A percentile compares a stretch with the other conserved stretches of the same genome.
Conservation (phyloP, 2,888 invertebrate genomes). For the Philereme vetulata region DNA sequence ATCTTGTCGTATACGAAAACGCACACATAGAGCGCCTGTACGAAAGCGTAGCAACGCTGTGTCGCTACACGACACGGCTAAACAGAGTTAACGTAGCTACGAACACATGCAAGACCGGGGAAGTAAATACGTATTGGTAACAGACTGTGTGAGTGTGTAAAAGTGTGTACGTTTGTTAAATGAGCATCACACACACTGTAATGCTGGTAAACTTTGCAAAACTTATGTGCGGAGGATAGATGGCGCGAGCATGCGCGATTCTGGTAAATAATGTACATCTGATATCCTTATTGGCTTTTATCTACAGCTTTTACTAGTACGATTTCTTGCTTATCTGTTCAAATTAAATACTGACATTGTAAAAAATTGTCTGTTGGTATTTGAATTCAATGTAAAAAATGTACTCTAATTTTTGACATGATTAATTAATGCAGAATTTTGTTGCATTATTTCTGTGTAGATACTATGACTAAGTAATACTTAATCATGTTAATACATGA, state of each 20-base stretch:
- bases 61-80: slow-evolving; percentile 25
- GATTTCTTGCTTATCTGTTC: neutral
- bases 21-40: slow-evolving; percentile 32
- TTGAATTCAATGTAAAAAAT: no score
- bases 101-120: slow-evolving; percentile 37
- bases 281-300: slow-evolving; percentile 4
- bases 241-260: slow-evolving; percentile 53
- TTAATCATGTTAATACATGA: no score
- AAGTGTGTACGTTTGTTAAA: slow-evolving; percentile 42
- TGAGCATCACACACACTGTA: slow-evolving; percentile 42
- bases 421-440: no score
- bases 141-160: slow-evolving; percentile 42
- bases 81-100: slow-evolving; percentile 34
- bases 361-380: no score
- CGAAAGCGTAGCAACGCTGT: slow-evolving; percentile 32
- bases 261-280: slow-evolving; percentile 24
- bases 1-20: slow-evolving; percentile 21
- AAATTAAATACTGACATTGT: no score
- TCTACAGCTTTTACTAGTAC: neutral
- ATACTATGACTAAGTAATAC: no score
- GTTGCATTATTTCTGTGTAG: no score
- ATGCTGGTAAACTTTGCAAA: slow-evolving; percentile 40
- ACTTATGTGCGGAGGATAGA: slow-evolving; percentile 51
- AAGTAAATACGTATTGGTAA: slow-evolving; percentile 41
- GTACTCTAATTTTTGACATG: no score